Evolutionary conservation across 2,888 invertebrate species (phyloP).

Genomic region (Nebria salina): DNA sequence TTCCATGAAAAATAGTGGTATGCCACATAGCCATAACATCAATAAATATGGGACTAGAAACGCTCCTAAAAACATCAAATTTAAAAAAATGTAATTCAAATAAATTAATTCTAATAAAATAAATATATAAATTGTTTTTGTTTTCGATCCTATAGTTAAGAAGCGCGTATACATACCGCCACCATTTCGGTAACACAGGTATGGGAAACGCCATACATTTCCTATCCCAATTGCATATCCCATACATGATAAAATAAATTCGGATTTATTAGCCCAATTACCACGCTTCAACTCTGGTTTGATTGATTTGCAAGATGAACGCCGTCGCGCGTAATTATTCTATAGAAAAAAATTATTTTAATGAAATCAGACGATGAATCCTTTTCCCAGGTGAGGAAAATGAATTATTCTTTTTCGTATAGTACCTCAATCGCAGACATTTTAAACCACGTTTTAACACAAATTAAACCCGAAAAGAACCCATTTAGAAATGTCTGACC

Average conservation of each 20-base stretch:
- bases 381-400: neutral
- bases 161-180: slow-evolving; percentile 70
- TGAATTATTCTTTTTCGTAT: neutral
- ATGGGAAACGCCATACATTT: slow-evolving; percentile 89
- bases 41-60: slow-evolving; percentile 88
- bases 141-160: neutral
- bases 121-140: no score
- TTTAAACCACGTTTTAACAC: neutral
- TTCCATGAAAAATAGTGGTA: slow-evolving; percentile 90
- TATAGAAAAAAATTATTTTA: neutral
- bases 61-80: slow-evolving; percentile 70
- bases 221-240: slow-evolving; percentile 89
- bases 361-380: neutral
- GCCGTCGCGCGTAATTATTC: slow-evolving; percentile 22
- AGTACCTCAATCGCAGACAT: neutral
- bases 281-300: slow-evolving; percentile 65
- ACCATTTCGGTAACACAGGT: slow-evolving; percentile 85
- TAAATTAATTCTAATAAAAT: no score
- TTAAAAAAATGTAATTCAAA: no score
- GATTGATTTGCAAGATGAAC: slow-evolving; percentile 34
- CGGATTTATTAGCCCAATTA: slow-evolving; percentile 78
- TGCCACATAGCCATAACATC: slow-evolving; percentile 83
- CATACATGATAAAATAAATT: slow-evolving; percentile 82
- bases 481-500: no score
- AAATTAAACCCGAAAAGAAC: neutral